Percentiles rank a stretch among this genome's conserved stretches.
These are phyloP conservation scores for Lysandra coridon DNA, from an alignment of 2,888 invertebrate species.

Conservation along the genomic window DNA sequence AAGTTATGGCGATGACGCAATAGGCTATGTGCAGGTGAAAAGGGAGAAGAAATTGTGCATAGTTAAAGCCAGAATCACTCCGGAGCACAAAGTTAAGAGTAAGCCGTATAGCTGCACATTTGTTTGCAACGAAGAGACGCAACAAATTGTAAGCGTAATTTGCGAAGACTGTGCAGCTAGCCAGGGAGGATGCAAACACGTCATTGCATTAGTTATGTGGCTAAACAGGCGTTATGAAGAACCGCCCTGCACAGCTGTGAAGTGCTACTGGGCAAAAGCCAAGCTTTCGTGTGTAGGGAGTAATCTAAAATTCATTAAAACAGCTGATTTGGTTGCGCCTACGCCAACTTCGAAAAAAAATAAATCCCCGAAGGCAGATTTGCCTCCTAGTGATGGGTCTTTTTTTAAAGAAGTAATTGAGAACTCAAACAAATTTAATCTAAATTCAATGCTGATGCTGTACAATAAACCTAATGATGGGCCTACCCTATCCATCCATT, in stretches of 20 bases:
- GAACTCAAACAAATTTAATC: not conserved
- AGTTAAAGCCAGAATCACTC: constrained; percentile 42
- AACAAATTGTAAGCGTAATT: not conserved
- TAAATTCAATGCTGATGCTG: not conserved
- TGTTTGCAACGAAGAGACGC: not conserved
- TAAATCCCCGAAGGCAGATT: not conserved
- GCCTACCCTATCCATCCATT: constrained; percentile 1
- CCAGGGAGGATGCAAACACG: constrained; percentile 8
- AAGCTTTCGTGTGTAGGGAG: not conserved
- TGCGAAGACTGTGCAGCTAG: constrained; percentile 26
- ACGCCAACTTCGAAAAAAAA: not conserved
- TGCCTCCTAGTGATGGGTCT: not conserved
- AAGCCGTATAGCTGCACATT: constrained; percentile 4
- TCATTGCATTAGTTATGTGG: not conserved
- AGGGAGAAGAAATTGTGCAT: constrained; percentile 40
- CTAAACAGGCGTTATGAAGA: not conserved
- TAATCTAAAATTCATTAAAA: constrained; percentile 20
- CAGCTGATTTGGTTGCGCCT: constrained; percentile 3
- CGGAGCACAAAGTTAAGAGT: constrained; percentile 27
- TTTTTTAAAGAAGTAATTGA: not conserved
- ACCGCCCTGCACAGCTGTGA: not conserved
- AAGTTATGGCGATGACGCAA: constrained; percentile 39
- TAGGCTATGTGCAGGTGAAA: constrained; percentile 42
- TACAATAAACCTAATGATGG: not conserved
- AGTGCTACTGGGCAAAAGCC: not conserved